Evolutionary conservation across 2,888 invertebrate genomes (phyloP).

Genomic region (Acanthococcus lagerstroemiae): DNA sequence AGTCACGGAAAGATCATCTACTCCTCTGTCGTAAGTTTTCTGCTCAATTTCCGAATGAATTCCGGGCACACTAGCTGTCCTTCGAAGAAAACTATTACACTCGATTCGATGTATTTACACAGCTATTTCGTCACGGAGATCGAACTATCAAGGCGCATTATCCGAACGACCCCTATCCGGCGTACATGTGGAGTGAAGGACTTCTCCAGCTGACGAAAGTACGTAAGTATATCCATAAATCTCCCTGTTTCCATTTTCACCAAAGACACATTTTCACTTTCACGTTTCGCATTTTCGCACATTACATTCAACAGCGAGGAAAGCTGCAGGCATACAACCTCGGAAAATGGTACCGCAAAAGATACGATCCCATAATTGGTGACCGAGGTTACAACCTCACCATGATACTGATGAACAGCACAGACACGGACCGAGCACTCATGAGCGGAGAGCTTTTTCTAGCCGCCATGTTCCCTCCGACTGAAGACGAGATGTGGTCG

Average conservation of each 20-base stretch:
- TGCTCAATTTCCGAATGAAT: not conserved
- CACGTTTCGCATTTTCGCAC: not conserved
- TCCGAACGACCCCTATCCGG: constrained; percentile 70
- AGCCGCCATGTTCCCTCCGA: constrained; percentile 61
- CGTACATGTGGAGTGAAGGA: constrained; percentile 69
- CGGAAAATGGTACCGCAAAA: constrained; percentile 54
- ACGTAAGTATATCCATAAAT: constrained; percentile 39
- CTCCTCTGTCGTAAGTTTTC: not conserved
- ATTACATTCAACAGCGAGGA: constrained; percentile 47
- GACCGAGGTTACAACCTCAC: constrained; percentile 50
- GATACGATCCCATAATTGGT: constrained; percentile 54
- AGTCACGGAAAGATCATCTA: not conserved
- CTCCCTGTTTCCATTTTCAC: not conserved
- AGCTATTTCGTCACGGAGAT: constrained; percentile 80
- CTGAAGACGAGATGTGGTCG: constrained; percentile 49
- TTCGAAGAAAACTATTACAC: not conserved
- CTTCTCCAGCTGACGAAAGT: constrained; percentile 81
- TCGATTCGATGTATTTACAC: constrained; percentile 33
- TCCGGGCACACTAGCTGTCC: too few species aligned
- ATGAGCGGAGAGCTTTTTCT: constrained; percentile 59
- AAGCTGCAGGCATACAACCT: constrained; percentile 53
- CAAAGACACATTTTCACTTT: not conserved
- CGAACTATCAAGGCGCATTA: constrained; percentile 64
- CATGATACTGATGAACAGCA: constrained; percentile 56
- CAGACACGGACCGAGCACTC: constrained; percentile 62